Conservation (phyloP, 2,113 vertebrate species). For the Plotosus lineatus region DNA sequence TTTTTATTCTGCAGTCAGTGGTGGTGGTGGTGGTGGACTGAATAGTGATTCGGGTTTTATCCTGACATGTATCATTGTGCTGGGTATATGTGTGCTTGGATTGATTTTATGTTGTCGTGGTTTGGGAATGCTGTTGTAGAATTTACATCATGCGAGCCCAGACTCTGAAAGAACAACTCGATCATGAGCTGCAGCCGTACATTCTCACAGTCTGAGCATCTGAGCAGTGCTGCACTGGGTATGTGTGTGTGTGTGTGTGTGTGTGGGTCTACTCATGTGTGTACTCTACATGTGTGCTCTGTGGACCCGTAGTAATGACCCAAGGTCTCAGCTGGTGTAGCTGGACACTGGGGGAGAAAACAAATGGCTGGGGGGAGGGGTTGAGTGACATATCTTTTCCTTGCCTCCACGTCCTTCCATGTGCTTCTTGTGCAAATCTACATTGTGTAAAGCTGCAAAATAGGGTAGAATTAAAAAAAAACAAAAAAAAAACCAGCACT, state of each 20-base stretch:
- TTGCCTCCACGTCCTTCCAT: neutral
- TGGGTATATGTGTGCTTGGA: neutral
- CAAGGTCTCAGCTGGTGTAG: constrained; percentile 47
- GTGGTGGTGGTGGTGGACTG: neutral
- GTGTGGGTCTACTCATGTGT: neutral
- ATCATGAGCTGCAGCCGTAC: neutral
- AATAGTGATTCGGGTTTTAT: neutral
- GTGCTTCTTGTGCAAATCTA: neutral
- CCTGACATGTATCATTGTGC: neutral
- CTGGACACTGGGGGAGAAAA: constrained; percentile 15
- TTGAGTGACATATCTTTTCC: neutral
- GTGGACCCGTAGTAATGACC: constrained; percentile 23
- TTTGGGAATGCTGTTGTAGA: neutral
- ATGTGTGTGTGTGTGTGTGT: neutral
- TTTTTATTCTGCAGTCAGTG: neutral
- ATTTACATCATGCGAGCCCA: constrained; percentile 6
- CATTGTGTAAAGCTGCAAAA: constrained; percentile 6
- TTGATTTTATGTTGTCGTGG: neutral
- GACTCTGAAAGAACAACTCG: neutral
- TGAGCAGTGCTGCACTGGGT: constrained; percentile 16
- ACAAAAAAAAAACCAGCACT: too few relatives aligned
- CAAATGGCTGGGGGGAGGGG: constrained; percentile 37
- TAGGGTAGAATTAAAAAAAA: neutral
- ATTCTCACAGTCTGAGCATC: constrained; percentile 19
- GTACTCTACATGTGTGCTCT: constrained; percentile 5